Evolutionary conservation across 2,888 invertebrate species (phyloP), one percentile per base, ranked within the genome.

Genomic region (Aphidoletes aphidimyza): DNA sequence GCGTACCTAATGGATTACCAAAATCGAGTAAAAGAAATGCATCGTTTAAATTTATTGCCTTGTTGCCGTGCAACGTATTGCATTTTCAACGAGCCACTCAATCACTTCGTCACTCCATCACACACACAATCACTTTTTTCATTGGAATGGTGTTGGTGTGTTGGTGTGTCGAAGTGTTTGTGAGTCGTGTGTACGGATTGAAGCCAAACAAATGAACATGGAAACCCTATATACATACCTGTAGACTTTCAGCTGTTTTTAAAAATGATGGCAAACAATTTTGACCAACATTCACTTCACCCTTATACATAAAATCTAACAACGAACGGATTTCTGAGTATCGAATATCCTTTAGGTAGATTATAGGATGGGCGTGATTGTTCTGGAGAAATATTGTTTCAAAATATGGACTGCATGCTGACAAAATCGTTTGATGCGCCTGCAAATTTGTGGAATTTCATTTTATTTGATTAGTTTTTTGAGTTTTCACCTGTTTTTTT

Each of bases 401-500:
- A 91, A 97, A 97, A 92, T 97, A 97, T 87, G 97, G 96, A 91
- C 97, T 97, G 91, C 97, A 97, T 88, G 97, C 97, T 86, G 97
- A 97, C 87, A 97, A 92, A 91, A 97, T 96, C 87, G 96, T 96
- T 92, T 97, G 96, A 91, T 97, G 97, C 89, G 97, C 97, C 93
- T 94, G 91, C 87, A n/a, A 42, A n/a, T 69, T 47, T 47, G 22
- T 54, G 54, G 22, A 22, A 54, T 54, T 11, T 17, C 19, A 54
- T 54, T 54, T 22, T 14, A 22, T 54, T 5, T 54, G 54, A 54
- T 1, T n/a, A n/a, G n/a, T n/a, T n/a, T n/a, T n/a, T n/a, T n/a
- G n/a, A n/a, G n/a, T n/a, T n/a, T n/a, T n/a, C n/a, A n/a, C n/a
- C n/a, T n/a, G n/a, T n/a, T n/a, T n/a, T n/a, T n/a, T n/a, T n/a